Evolutionary conservation across 2,797 vertebrate species (phyloP), one percentile per base, ranked within the genome.

Genomic region (Channallabes apus): DNA sequence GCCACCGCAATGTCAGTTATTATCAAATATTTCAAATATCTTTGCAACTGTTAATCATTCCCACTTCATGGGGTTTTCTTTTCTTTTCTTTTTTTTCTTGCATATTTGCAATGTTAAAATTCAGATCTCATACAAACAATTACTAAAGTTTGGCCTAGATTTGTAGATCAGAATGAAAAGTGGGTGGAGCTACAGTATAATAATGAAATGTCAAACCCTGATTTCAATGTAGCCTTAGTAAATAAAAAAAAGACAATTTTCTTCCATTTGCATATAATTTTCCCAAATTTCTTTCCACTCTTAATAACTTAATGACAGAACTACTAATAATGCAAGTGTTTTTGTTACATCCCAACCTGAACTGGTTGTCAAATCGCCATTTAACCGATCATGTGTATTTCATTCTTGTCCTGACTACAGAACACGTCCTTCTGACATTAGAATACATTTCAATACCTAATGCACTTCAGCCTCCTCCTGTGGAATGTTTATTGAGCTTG

Each of bases 371-470:
- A 88, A 86, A 84, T 88, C 71, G 85, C 76, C 87, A 82, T 88
- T 87, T 82, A 68, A 76, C 82, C 84, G 80, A 84, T 86, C 90
- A 85, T 92, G 92, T 88, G 87, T 89, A 91, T 92, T 93, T 90
- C 90, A 86, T 89, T 89, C 89, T 80, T 2, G 82, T 82, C 79
- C 85, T 46, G 85, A 22, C 9, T 87, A 85, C 84, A 69, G 68
- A 89, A 62, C 89, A 87, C 77, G 54, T 82, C 38, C 79, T 87
- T 83, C n/a, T 67, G 88, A 84, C 86, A 24, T 81, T 88, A 86
- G 93, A 93, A 92, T 91, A 92, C 38, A 91, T 93, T 90, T 91
- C 87, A 92, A 91, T 91, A 90, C 83, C 69, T 93, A 91, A 94
- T 88, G 87, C 93, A 91, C 78, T 83, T 41, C 84, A 75, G 85